These are phyloP conservation scores for Alfaro cultratus DNA, from an alignment of 2,797 vertebrate species.

Conservation along the genomic window DNA sequence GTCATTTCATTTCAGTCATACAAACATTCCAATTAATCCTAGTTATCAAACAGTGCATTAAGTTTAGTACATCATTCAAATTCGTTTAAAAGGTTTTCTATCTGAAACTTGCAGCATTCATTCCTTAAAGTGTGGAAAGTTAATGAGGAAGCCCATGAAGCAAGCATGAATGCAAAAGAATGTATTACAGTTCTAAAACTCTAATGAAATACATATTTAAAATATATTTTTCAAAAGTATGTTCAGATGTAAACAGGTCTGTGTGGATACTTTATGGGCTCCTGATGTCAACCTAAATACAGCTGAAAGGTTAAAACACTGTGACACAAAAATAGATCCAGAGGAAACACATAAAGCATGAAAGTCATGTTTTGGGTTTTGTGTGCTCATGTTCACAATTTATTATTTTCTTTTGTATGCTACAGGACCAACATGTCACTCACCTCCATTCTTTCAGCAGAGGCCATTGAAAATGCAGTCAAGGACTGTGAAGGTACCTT, in stretches of 20 bases:
- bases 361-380: neutral
- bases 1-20: too few species aligned
- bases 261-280: constrained; percentile 11
- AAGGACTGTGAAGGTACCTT: constrained; percentile 93
- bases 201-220: neutral
- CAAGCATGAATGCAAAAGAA: neutral
- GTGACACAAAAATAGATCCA: neutral
- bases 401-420: constrained; percentile 39
- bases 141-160: neutral
- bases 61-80: too few species aligned
- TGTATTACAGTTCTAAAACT: neutral
- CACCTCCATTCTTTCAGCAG: constrained; percentile 89
- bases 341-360: constrained; percentile 2
- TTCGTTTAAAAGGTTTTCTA: too few species aligned
- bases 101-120: neutral
- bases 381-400: constrained; percentile 26
- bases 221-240: neutral
- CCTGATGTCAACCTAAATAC: constrained; percentile 38
- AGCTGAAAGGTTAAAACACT: constrained; percentile 35
- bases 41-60: too few species aligned
- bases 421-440: constrained; percentile 92
- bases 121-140: constrained; percentile 16
- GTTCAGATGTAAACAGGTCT: neutral
- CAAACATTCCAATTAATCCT: too few species aligned
- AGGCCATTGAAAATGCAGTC: constrained; percentile 92